Evolutionary conservation across 1,140 invertebrate species (phyloP), one percentile per base, ranked within the genome.

Genomic region (Zaprionus inermis): DNA sequence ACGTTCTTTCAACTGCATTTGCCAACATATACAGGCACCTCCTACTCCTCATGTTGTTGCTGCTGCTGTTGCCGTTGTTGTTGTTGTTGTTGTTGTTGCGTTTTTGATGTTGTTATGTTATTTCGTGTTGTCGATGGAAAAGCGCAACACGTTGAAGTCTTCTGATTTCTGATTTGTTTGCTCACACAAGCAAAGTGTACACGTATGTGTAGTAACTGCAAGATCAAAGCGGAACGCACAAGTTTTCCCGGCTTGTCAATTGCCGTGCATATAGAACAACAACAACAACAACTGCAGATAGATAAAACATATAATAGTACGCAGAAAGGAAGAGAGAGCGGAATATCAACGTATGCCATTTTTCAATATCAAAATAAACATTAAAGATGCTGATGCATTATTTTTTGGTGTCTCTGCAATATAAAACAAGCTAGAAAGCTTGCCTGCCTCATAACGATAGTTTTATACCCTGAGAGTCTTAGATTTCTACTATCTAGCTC

Each of bases 161-260:
- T 69, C 28, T 44, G 44, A 65, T 57, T 70, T 82, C 76, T 88
- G 82, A 88, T 86, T 86, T 86, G 82, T 86, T 86, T 86, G 79
- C 72, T 86, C 76, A 77, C 76, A 77, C 76, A 78, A 88, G 82
- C 82, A 78, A 88, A 82, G 88, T 86, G 24, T 28, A 28, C 3
- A 28, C 3, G 24, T 28, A 4, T 28, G 24, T 28, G 24, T 28
- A 28, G 24, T 28, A 28, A 28, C 24, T 28, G 24, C 24, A 86
- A 86, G 83, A 86, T 86, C 82, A 86, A 86, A 86, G 82, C 74
- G 72, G 46, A 46, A 60, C 34, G 38, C 56, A 56, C 59, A 70
- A 58, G 44, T 49, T 49, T 72, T 67, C 41, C 11, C 58, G 70
- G 52, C 72, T 69, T 85, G 81, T 84, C 81, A 83, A 77, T 68